Evolutionary conservation across 2,888 invertebrate species (phyloP).

Genomic region (Tenthredo amoena): DNA sequence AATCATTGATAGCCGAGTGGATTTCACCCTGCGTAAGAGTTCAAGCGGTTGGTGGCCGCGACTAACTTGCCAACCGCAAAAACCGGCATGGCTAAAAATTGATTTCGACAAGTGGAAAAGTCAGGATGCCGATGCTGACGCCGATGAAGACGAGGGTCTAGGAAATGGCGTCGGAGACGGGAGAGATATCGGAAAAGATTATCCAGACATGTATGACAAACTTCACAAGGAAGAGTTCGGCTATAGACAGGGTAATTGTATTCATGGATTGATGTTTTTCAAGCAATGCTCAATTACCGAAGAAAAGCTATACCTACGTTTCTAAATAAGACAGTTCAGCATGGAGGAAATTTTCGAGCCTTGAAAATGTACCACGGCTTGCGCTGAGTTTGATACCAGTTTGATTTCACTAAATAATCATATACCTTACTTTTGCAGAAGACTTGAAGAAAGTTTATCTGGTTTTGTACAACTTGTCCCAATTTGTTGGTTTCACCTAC

Average conservation of each 20-base stretch:
- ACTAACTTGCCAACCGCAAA: conserved; percentile 88
- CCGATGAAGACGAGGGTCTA: conserved; percentile 82
- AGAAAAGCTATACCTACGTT: not conserved
- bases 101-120: conserved; percentile 95
- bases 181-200: conserved; percentile 88
- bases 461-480: conserved; percentile 92
- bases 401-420: conserved; percentile 3
- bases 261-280: not conserved
- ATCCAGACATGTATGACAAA: conserved; percentile 87
- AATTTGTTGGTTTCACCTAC: conserved; percentile 92
- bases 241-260: conserved; percentile 84
- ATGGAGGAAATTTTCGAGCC: conserved; percentile 14
- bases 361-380: not conserved
- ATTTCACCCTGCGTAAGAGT: conserved; percentile 86
- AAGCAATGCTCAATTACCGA: conserved; percentile 52
- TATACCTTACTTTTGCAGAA: conserved; percentile 80
- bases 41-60: conserved; percentile 91
- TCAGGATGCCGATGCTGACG: conserved; percentile 84
- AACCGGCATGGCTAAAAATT: conserved; percentile 95
- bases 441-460: conserved; percentile 91
- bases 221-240: conserved; percentile 89
- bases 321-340: not conserved
- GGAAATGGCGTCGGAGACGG: conserved; percentile 78
- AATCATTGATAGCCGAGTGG: conserved; percentile 88
- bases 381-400: not conserved